Conservation (phyloP, 2,113 vertebrate genomes). For the Perccottus glenii region DNA sequence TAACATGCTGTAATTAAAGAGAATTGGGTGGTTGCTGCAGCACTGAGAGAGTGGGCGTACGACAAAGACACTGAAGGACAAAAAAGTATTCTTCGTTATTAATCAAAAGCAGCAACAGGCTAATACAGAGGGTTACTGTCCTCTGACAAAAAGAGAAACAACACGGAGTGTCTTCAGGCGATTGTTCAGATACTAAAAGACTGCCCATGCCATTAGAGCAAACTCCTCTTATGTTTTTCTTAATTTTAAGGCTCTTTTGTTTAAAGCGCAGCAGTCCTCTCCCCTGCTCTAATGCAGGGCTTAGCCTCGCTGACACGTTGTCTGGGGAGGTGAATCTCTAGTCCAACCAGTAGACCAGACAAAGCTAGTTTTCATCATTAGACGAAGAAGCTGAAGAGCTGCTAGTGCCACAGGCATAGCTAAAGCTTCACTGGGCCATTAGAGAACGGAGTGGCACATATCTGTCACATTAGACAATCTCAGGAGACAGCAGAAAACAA, state of each 20-base stretch:
- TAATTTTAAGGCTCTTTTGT: slow-evolving; percentile 44
- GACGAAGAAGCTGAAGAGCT: slow-evolving; percentile 37
- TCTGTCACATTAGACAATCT: slow-evolving; percentile 69
- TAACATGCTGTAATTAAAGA: slow-evolving; percentile 35
- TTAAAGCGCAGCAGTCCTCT: slow-evolving; percentile 18
- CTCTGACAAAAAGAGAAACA: slow-evolving; percentile 17
- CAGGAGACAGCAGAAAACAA: slow-evolving; percentile 60
- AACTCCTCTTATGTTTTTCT: slow-evolving; percentile 24
- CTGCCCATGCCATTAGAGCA: not conserved
- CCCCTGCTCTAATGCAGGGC: slow-evolving; percentile 28
- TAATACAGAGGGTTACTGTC: slow-evolving; percentile 2
- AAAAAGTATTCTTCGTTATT: slow-evolving; percentile 17
- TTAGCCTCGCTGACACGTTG: slow-evolving; percentile 38
- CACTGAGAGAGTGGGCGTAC: slow-evolving; percentile 10
- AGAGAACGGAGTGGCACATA: slow-evolving; percentile 55
- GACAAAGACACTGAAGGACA: slow-evolving; percentile 6
- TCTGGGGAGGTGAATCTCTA: slow-evolving; percentile 32
- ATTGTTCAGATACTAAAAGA: slow-evolving; percentile 11
- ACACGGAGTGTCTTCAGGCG: slow-evolving; percentile 19
- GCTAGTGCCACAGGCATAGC: slow-evolving; percentile 53
- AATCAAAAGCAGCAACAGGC: slow-evolving; percentile 29
- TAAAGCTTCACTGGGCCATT: slow-evolving; percentile 57
- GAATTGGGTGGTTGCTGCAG: slow-evolving; percentile 26
- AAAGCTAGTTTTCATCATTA: slow-evolving; percentile 70
- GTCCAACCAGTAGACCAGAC: slow-evolving; percentile 45